These are phyloP conservation scores for Xylota sylvarum DNA, from an alignment of 2,888 invertebrate species.

Conservation along the genomic window DNA sequence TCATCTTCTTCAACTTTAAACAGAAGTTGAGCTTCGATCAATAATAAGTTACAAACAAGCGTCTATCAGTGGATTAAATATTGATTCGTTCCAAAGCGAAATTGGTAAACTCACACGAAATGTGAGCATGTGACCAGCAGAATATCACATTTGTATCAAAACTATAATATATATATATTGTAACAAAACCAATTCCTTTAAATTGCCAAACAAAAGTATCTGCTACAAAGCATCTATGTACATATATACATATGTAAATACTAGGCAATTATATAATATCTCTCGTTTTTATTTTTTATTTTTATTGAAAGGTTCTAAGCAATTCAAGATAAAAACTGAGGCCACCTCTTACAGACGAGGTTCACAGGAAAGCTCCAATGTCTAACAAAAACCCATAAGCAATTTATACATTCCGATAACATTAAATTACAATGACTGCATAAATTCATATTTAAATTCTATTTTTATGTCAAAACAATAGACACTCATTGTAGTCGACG, in stretches of 20 bases:
- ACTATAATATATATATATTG: too few relatives aligned
- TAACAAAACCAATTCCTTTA: too few relatives aligned
- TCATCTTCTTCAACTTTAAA: too few relatives aligned
- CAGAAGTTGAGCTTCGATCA: too few relatives aligned
- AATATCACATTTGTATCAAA: too few relatives aligned
- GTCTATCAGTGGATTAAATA: too few relatives aligned
- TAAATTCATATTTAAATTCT: conserved; percentile 29
- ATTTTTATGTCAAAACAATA: conserved; percentile 28
- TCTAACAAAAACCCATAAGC: conserved; percentile 6
- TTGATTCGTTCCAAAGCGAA: too few relatives aligned
- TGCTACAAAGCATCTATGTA: too few relatives aligned
- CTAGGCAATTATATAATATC: background rate
- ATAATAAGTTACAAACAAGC: too few relatives aligned
- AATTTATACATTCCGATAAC: conserved; percentile 17
- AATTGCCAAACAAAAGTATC: too few relatives aligned
- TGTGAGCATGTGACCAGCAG: too few relatives aligned
- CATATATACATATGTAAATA: background rate
- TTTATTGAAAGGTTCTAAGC: background rate
- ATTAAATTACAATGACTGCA: conserved; percentile 2
- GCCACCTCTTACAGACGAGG: conserved; percentile 1
- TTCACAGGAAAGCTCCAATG: conserved; percentile 9
- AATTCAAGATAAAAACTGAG: conserved; percentile 38
- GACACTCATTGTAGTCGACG: conserved; percentile 23
- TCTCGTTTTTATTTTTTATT: background rate
- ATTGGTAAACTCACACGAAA: too few relatives aligned